Percentiles rank a stretch among this genome's conserved stretches.
phyloP scores from a whole-genome alignment of 2,797 vertebrate species.

The Hypotaenidia okinawae region DNA sequence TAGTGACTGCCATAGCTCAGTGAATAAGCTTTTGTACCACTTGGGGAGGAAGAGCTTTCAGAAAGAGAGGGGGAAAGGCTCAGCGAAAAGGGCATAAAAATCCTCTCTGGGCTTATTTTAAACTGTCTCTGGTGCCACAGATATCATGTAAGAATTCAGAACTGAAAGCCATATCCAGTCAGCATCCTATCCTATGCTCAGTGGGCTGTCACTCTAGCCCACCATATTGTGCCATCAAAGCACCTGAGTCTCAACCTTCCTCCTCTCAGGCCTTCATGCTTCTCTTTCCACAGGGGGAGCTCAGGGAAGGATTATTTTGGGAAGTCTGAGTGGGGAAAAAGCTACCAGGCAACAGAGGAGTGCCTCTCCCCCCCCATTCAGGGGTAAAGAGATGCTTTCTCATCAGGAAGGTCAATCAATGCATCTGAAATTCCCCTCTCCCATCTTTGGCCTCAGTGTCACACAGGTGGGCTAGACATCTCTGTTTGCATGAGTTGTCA shows the following conservation, averaged over 20 bases:
- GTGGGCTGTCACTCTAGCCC: not conserved
- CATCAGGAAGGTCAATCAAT: not conserved
- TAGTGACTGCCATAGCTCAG: not conserved
- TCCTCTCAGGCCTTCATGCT: not conserved
- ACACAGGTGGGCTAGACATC: not conserved
- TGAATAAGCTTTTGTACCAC: not conserved
- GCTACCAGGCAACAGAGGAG: not conserved
- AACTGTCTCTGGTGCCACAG: not conserved
- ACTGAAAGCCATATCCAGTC: not conserved
- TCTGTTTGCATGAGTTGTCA: not conserved
- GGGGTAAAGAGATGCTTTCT: not conserved
- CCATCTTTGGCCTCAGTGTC: not conserved
- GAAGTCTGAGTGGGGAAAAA: not conserved
- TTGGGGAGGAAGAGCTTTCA: not conserved
- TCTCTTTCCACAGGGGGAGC: not conserved
- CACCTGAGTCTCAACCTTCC: accelerated
- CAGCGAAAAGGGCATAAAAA: not conserved
- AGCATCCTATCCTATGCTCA: accelerated
- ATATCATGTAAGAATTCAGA: not conserved
- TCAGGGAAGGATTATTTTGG: not conserved
- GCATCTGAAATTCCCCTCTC: not conserved
- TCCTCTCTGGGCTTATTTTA: not conserved
- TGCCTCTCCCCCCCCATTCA: too few relatives aligned
- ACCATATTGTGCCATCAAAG: not conserved
- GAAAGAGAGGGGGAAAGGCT: not conserved